Base-by-base conservation (phyloP, 2,888 invertebrate species). In the Drepanosiphum platanoidis region DNA sequence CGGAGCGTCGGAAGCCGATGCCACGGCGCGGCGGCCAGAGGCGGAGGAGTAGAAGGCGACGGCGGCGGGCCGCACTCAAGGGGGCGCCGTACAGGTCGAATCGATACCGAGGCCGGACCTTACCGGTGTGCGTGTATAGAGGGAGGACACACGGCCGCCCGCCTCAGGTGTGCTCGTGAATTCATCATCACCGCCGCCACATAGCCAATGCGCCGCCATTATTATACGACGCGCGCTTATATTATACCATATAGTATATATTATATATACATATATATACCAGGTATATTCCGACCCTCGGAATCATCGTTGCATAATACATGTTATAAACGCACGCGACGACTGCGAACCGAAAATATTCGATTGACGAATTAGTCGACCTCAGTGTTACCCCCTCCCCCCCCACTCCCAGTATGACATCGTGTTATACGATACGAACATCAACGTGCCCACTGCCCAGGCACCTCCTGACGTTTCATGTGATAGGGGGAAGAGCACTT, bases 61-160 rank as follows among this genome's bases (percentile, higher is more conserved):
- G 72, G 72, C 15, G 72, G 46, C 22, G 42, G 34, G 42, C 66
- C 39, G 61, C n/a, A 18, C 39, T 27, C 39, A 61, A 64, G 83
- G 70, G 72, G 74, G 46, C 83, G 83, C 66, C 66, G 83, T 83
- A 83, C 83, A 83, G 83, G 83, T 83, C 83, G 83, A 83, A 83
- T 83, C 83, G 83, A 83, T 83, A 83, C 83, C 71, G 81, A 72
- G 71, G 81, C 81, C 83, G 83, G 83, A 83, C 83, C 83, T 83
- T 83, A 83, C 83, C 83, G 75, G 83, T 75, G 74, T 36, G 36
- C 27, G 66, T 34, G 66, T n/a, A 83, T 46, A 61, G 42, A 72
- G 72, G 82, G 71, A 72, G 71, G 46, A 83, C 83, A 83, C 64
- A 32, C 74, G 83, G 64, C 74, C 83, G 83, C 83, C 80, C 80